These are phyloP conservation scores for Fragum whitleyi DNA, from an alignment of 2,888 invertebrate species.

Conservation along the genomic window DNA sequence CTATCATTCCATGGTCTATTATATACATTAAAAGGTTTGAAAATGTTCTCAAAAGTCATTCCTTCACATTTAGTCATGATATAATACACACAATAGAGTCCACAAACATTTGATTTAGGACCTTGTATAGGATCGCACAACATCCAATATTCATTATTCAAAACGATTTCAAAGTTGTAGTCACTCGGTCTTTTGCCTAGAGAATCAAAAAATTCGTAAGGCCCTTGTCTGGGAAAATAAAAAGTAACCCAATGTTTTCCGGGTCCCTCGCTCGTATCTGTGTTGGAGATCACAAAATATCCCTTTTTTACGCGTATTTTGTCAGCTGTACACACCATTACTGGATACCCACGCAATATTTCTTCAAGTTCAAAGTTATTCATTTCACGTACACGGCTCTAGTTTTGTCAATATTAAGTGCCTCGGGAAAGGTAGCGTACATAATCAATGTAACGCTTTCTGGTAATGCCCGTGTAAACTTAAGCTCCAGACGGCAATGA, in stretches of 20 bases:
- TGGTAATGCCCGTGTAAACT: too few species aligned
- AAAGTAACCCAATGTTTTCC: slow-evolving; percentile 42
- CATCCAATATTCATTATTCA: too few species aligned
- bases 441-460: too few species aligned
- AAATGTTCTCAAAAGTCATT: slow-evolving; percentile 14
- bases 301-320: too few species aligned
- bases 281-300: too few species aligned
- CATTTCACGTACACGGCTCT: too few species aligned
- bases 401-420: slow-evolving; percentile 22
- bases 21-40: slow-evolving; percentile 10
- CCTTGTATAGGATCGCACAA: too few species aligned
- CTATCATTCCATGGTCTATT: background rate
- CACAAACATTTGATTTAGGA: slow-evolving; percentile 24
- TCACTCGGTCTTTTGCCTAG: slow-evolving; percentile 24
- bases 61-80: background rate
- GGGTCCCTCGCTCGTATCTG: slow-evolving; percentile 8
- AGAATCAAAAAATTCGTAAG: slow-evolving; percentile 50
- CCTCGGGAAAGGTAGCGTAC: slow-evolving; percentile 46
- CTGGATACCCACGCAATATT: too few species aligned
- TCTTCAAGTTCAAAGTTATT: background rate
- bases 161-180: slow-evolving; percentile 13
- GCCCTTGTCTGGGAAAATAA: slow-evolving; percentile 30
- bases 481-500: too few species aligned
- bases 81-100: slow-evolving; percentile 32
- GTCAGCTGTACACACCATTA: too few species aligned